A percentile compares a stretch with the other conserved stretches of the same genome.
phyloP scores from a whole-genome alignment of 1,140 invertebrate species.

The Zaprionus camerounensis region DNA sequence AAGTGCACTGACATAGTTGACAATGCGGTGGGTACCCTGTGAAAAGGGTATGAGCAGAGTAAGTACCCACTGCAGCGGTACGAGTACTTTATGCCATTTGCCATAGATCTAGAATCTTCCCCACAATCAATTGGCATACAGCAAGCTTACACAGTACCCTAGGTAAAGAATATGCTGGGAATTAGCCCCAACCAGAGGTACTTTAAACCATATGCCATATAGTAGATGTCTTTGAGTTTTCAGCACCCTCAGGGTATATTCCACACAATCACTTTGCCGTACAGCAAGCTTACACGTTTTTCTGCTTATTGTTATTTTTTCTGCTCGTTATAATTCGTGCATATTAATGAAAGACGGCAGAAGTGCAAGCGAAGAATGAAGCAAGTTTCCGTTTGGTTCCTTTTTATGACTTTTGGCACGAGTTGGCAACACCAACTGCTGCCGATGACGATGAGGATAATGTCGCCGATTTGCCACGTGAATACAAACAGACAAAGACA shows the following conservation, averaged over 20 bases:
- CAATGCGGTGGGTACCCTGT: neutral
- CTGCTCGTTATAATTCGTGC: constrained; percentile 56
- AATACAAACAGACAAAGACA: constrained; percentile 54
- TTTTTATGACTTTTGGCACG: constrained; percentile 70
- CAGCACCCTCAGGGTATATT: neutral
- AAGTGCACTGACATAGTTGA: constrained; percentile 18
- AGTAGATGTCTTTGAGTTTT: neutral
- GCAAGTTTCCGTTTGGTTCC: constrained; percentile 27
- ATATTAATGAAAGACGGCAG: constrained; percentile 55
- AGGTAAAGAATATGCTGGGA: too few species aligned
- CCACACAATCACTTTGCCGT: neutral
- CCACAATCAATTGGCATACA: too few species aligned
- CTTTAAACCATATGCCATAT: neutral
- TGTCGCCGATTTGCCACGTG: constrained; percentile 75
- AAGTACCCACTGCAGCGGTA: neutral
- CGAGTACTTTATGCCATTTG: neutral
- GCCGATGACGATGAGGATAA: constrained; percentile 57
- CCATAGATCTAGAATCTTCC: neutral
- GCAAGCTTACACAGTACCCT: too few species aligned
- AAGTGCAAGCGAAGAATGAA: constrained; percentile 15
- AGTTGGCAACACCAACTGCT: constrained; percentile 31
- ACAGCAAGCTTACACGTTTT: neutral
- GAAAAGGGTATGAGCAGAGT: neutral
- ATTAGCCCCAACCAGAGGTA: too few species aligned
- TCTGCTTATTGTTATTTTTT: constrained; percentile 11